Conservation (phyloP, 2,113 vertebrate genomes). For the Microcebus ravelobensis region DNA sequence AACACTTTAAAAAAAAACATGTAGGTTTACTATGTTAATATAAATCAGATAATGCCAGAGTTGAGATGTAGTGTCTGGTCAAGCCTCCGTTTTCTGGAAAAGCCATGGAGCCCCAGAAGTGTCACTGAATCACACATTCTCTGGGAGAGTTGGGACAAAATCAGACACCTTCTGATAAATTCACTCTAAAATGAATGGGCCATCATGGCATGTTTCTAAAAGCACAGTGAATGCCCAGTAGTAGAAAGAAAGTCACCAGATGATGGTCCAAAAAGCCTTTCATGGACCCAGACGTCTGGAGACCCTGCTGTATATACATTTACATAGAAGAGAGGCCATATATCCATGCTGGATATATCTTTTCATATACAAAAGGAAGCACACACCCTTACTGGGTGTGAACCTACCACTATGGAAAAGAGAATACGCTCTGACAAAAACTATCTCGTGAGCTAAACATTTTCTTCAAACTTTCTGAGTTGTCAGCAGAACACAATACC, state of each 20-base stretch:
- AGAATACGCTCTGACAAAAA: neutral
- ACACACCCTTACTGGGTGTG: neutral
- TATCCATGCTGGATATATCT: accelerated
- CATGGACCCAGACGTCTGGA: neutral
- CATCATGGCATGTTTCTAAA: neutral
- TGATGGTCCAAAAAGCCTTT: neutral
- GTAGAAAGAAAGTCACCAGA: neutral
- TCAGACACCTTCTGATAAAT: neutral
- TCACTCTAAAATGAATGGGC: neutral
- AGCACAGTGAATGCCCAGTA: neutral
- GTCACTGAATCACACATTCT: neutral
- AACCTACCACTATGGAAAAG: neutral
- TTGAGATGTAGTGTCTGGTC: neutral
- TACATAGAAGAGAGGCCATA: neutral
- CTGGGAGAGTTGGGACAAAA: neutral
- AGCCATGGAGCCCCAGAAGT: accelerated
- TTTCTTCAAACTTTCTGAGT: constrained; percentile 57
- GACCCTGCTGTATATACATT: neutral
- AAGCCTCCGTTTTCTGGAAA: neutral
- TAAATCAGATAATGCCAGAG: neutral
- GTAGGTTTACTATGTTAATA: neutral
- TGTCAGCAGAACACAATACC: constrained; percentile 73
- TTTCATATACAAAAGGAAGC: accelerated
- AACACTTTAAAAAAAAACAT: neutral
- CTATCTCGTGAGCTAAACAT: neutral